Evolutionary conservation across 2,888 invertebrate genomes (phyloP).

Genomic region (Pammene fasciana): DNA sequence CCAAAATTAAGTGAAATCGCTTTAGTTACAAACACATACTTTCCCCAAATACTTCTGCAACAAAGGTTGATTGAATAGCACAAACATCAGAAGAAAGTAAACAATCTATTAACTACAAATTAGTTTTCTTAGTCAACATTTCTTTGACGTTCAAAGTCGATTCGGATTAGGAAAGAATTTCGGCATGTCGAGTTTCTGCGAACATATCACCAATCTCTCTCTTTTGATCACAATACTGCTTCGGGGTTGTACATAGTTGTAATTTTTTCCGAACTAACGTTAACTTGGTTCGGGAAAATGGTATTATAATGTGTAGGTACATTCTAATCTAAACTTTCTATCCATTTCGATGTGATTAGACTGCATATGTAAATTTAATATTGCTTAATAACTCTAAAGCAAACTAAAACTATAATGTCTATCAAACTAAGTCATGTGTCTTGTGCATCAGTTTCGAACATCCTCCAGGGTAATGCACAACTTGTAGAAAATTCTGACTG

Average conservation of each 20-base stretch:
- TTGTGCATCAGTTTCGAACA: constrained; percentile 5
- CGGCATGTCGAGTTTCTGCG: constrained; percentile 53
- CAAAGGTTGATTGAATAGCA: constrained; percentile 66
- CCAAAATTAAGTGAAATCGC: constrained; percentile 1
- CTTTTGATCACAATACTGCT: constrained; percentile 71
- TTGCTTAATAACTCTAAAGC: too few relatives aligned
- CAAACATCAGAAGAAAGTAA: constrained; percentile 59
- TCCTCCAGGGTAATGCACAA: constrained; percentile 13
- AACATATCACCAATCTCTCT: constrained; percentile 55
- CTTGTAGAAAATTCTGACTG: constrained; percentile 6
- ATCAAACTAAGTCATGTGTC: background rate
- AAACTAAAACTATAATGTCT: background rate
- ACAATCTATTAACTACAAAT: constrained; percentile 67
- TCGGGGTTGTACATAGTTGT: constrained; percentile 61
- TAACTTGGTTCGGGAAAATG: too few relatives aligned
- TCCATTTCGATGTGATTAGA: constrained; percentile 39
- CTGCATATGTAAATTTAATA: too few relatives aligned
- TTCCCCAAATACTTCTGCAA: constrained; percentile 31
- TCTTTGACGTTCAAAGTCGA: constrained; percentile 66
- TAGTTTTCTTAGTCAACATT: constrained; percentile 60
- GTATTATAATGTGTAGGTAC: too few relatives aligned
- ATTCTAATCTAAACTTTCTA: too few relatives aligned
- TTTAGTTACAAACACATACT: constrained; percentile 16
- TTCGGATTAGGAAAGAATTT: constrained; percentile 75
- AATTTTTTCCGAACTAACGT: constrained; percentile 49